Evolutionary conservation across 1,140 invertebrate genomes (phyloP), one percentile per base, ranked within the genome.

Genomic region (Sycophila sp.): DNA sequence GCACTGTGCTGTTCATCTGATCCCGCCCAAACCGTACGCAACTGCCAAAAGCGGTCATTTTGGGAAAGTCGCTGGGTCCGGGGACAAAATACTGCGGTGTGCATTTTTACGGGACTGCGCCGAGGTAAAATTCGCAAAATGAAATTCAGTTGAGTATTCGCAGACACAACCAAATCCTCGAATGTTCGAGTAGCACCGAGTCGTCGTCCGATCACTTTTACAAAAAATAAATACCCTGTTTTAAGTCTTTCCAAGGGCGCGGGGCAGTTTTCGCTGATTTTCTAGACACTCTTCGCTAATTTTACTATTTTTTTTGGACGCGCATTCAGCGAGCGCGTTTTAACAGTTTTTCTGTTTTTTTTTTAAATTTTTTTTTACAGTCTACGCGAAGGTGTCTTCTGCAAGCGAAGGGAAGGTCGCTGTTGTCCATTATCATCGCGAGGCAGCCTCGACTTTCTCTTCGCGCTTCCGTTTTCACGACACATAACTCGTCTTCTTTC

Each of bases 41-140:
- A 72, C 78, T 73, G 53, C 64, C 82, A 83, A 85, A 85, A 84
- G 84, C 84, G 83, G 83, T 86, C 83, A 77, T 82, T 83, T 84
- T 81, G 71, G 11, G n/a, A 45, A 73, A 81, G 65, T 72, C 73
- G 69, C 81, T 86, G 74, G 77, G 72, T 74, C 65, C 76, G 70
- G 72, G 80, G 49, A 86, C 83, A 84, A 86, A 70, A 45, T 56
- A 36, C 7, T 17, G 32, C 13, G 24, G n/a, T 17, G 2, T 22
- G 45, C 58, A 69, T 60, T 69, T 69, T 69, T 69, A 17, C 66
- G 40, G 34, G 32, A 6, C 15, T 15, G 17, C n/a, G 22, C 26
- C 38, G 17, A 59, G 6, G 59, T 30, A 4, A n/a, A n/a, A n/a
- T n/a, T n/a, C n/a, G n/a, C n/a, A n/a, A n/a, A n/a, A n/a, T n/a